phyloP scores from a whole-genome alignment of 2,888 invertebrate species.

The Druceiella hillmani region DNA sequence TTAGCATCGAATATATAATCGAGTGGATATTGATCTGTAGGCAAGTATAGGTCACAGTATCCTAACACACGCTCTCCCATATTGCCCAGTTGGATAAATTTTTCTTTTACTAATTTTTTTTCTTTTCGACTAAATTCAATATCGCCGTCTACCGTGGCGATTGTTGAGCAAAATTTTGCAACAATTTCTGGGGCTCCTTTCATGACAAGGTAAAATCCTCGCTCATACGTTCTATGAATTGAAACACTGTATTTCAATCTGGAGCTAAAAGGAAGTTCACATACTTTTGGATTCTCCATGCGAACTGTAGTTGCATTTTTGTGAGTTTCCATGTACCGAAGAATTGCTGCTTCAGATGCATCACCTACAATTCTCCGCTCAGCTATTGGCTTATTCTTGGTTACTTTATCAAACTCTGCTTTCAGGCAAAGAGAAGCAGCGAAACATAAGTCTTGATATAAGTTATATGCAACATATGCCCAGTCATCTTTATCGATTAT shows the following conservation, averaged over 20 bases:
- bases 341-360: conserved; percentile 64
- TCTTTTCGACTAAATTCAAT: conserved; percentile 39
- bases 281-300: conserved; percentile 50
- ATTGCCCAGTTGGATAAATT: conserved; percentile 74
- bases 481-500: conserved; percentile 58
- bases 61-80: conserved; percentile 83
- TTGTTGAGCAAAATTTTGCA: conserved; percentile 55
- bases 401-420: conserved; percentile 60
- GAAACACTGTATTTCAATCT: conserved; percentile 67
- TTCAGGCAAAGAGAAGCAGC: conserved; percentile 65
- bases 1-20: conserved; percentile 55
- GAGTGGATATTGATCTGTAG: conserved; percentile 43
- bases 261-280: conserved; percentile 65
- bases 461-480: conserved; percentile 34
- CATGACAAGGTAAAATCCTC: conserved; percentile 60
- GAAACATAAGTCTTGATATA: conserved; percentile 34
- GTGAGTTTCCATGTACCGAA: conserved; percentile 59
- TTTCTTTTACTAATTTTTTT: conserved; percentile 53
- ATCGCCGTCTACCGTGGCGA: conserved; percentile 52
- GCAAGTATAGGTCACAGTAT: conserved; percentile 68
- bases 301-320: conserved; percentile 51
- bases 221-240: conserved; percentile 53
- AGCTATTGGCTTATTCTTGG: conserved; percentile 38
- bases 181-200: conserved; percentile 73
- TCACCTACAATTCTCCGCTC: conserved; percentile 59